Conservation (phyloP, 2,113 vertebrate genomes). For the Colossoma macropomum region DNA sequence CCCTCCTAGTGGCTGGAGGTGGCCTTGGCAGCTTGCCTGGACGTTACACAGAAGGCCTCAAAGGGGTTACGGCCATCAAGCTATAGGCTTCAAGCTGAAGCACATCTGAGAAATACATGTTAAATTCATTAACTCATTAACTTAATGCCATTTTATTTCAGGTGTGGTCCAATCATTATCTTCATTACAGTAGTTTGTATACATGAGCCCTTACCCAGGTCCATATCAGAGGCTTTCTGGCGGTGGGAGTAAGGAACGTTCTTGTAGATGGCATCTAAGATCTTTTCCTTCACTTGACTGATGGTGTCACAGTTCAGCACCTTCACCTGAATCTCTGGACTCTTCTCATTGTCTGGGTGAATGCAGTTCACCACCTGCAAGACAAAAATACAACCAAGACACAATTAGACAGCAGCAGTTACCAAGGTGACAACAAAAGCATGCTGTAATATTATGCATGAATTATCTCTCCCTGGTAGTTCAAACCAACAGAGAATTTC, state of each 20-base stretch:
- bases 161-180: neutral
- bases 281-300: constrained; percentile 97
- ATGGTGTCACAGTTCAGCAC: constrained; percentile 97
- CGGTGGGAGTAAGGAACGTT: constrained; percentile 95
- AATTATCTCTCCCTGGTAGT: too few relatives aligned
- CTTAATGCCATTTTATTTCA: neutral
- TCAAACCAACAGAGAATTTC: too few relatives aligned
- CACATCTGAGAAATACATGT: too few relatives aligned
- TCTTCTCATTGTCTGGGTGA: constrained; percentile 94
- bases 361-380: constrained; percentile 93
- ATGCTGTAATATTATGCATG: too few relatives aligned
- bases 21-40: too few relatives aligned
- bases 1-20: too few relatives aligned
- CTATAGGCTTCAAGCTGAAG: too few relatives aligned
- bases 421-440: neutral
- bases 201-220: constrained; percentile 82
- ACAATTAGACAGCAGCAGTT: neutral
- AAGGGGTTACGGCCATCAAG: too few relatives aligned
- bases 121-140: too few relatives aligned
- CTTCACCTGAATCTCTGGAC: constrained; percentile 93
- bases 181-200: neutral
- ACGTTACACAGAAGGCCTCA: too few relatives aligned
- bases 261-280: constrained; percentile 97
- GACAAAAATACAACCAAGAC: neutral
- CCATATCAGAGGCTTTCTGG: constrained; percentile 96